Base-by-base conservation (phyloP, 2,797 vertebrate species). In the Scolopax bukidnonensis region DNA sequence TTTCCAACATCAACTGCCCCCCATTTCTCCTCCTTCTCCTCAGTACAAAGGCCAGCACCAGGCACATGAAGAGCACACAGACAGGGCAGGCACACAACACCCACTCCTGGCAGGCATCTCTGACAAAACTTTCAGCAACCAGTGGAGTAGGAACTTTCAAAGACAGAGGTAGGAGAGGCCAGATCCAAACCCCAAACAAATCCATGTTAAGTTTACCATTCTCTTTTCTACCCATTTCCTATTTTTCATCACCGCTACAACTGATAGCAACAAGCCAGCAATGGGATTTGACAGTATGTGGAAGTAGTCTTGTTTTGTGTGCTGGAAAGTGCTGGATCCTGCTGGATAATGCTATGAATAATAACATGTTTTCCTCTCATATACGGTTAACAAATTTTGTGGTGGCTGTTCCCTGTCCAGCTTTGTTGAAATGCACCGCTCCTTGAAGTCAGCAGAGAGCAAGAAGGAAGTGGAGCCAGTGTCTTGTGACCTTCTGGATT, bases 401-500 rank as follows among this genome's bases (percentile, higher is more conserved):
- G 25, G 18, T 36, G 27, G 19, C 3, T 84, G 28, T 50, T 81
- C 51, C 40, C 76, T 54, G 20, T 24, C 91, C 76, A 54, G 54
- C 28, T 70, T 74, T 83, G 33, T n/a, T 60, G 73, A 57, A 86
- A 84, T 10, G 30, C 41, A 71, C 24, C n/a, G 32, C 41, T 89
- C 40, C 63, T 84, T 43, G 24, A 80, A 56, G 69, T 28, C 81
- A 92, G 73, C 33, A 64, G 76, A 40, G 43, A 78, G 64, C 33
- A 90, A 65, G 32, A 9, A 88, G 94, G 69, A 95, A 94, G 79
- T 20, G 12, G 18, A 84, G 54, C 73, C 85, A 79, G 53, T 32
- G 86, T 43, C 90, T 88, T 78, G 80, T 79, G 90, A 95, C 74
- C 70, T 78, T 76, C 64, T 79, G 73, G 65, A 45, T 45, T 74